phyloP scores from a whole-genome alignment of 2,888 invertebrate genomes.

The Byasa hedistus region DNA sequence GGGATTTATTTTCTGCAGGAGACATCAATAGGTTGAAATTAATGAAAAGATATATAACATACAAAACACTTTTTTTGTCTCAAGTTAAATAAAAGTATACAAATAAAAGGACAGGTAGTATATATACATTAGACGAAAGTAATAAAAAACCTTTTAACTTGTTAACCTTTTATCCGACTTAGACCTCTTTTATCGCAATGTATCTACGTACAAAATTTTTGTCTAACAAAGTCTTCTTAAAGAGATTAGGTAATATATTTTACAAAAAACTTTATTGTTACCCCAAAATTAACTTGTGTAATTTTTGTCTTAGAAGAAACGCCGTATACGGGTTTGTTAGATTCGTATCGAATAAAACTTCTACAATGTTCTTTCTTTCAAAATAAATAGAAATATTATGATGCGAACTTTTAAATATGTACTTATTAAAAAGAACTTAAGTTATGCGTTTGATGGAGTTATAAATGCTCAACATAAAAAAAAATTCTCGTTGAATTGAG shows the following conservation, averaged over 20 bases:
- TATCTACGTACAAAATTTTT: neutral
- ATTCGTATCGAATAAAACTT: neutral
- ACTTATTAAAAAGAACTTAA: too few species aligned
- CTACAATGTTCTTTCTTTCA: too few species aligned
- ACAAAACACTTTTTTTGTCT: neutral
- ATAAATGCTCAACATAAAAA: too few species aligned
- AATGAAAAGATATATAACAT: neutral
- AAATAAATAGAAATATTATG: too few species aligned
- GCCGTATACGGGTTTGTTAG: too few species aligned
- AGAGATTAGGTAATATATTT: too few species aligned
- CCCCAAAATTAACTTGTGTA: neutral
- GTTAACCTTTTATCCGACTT: neutral
- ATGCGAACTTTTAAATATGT: too few species aligned
- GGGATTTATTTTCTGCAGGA: neutral
- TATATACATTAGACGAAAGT: slow-evolving; percentile 16
- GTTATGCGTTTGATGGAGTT: too few species aligned
- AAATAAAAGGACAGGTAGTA: neutral
- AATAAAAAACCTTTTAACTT: slow-evolving; percentile 15
- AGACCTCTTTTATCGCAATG: neutral
- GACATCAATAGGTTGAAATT: neutral
- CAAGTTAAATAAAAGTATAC: neutral
- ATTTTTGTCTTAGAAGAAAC: neutral
- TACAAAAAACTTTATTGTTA: neutral
- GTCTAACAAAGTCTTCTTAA: too few species aligned
- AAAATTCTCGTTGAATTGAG: too few species aligned